Percentiles rank a stretch among this genome's conserved stretches.
Evolutionary conservation across 2,113 vertebrate species (phyloP).

Genomic region (Pampusana beccarii): DNA sequence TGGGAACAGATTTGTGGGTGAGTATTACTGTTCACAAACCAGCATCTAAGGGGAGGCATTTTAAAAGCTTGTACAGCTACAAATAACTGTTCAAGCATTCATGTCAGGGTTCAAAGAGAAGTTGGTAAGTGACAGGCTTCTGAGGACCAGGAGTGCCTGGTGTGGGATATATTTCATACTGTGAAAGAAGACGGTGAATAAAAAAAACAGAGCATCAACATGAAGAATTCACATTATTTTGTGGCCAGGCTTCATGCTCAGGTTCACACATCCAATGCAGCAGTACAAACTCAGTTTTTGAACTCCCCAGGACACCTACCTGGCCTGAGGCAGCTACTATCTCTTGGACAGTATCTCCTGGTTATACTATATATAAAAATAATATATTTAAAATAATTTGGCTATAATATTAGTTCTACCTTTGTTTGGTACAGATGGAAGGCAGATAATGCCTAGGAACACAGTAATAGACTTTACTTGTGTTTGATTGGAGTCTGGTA

Average conservation of each 20-base stretch:
- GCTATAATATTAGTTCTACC: neutral
- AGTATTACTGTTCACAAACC: neutral
- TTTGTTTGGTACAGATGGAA: neutral
- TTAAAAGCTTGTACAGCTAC: neutral
- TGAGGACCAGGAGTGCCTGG: neutral
- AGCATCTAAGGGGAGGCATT: neutral
- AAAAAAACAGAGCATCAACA: neutral
- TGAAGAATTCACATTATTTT: neutral
- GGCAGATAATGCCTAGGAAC: neutral
- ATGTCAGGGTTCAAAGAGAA: neutral
- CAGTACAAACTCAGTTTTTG: neutral
- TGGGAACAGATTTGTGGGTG: neutral
- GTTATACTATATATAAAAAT: neutral
- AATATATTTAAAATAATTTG: neutral
- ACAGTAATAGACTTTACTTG: neutral
- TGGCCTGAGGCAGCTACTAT: neutral
- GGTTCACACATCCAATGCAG: neutral
- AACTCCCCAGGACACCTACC: neutral
- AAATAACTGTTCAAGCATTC: neutral
- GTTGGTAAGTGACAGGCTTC: neutral
- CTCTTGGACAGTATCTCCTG: neutral
- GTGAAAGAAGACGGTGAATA: neutral
- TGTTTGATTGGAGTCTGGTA: neutral
- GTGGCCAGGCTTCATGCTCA: neutral
- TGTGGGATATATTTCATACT: neutral